These are phyloP conservation scores for Donacobius atricapilla DNA, from an alignment of 2,113 vertebrate genomes.

Conservation along the genomic window DNA sequence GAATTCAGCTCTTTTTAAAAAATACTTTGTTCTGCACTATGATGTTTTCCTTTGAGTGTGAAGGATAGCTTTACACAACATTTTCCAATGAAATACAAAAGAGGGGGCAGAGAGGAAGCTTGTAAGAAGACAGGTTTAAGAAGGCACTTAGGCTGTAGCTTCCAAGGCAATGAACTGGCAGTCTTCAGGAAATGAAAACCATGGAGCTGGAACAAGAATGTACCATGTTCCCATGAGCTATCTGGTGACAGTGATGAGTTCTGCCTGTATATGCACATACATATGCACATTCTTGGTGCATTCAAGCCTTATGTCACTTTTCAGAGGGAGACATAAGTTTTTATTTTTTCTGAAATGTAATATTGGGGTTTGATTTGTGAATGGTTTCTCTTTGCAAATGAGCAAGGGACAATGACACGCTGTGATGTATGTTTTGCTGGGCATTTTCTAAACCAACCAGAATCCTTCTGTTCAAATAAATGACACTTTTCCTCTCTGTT, in stretches of 20 bases:
- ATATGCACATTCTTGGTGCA: too few relatives aligned
- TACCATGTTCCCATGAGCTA: rapidly evolving
- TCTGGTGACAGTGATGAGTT: background rate
- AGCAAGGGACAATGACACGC: background rate
- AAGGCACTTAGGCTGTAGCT: background rate
- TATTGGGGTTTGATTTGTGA: background rate
- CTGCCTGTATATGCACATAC: background rate
- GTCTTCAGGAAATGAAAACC: background rate
- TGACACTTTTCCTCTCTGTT: background rate
- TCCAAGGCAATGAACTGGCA: background rate
- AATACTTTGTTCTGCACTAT: background rate
- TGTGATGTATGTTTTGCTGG: background rate
- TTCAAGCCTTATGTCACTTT: background rate
- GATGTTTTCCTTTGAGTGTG: background rate
- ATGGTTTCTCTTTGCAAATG: background rate
- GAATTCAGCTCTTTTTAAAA: background rate
- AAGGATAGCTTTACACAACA: background rate
- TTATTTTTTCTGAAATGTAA: background rate
- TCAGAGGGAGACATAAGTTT: background rate
- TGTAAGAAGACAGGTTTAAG: background rate
- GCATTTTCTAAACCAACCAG: background rate
- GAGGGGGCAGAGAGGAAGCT: background rate
- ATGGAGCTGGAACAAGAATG: background rate
- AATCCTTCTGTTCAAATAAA: background rate
- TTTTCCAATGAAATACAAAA: background rate